Evolutionary conservation across 2,797 vertebrate species (phyloP), one percentile per base, ranked within the genome.

Genomic region (Galagoides demidoff): DNA sequence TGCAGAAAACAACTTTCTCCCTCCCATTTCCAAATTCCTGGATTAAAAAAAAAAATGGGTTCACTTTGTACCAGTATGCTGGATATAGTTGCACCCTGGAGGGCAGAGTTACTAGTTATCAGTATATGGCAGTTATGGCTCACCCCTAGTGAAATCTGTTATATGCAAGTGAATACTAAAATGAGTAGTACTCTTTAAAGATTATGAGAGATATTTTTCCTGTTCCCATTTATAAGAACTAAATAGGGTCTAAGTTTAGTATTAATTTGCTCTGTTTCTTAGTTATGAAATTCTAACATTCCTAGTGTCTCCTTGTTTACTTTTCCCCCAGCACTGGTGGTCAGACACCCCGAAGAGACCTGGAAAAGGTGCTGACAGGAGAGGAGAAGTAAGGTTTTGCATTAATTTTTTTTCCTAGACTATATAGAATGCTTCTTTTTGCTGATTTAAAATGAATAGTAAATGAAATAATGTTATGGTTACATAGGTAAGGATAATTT

Each of bases 311-410:
- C 52, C 22, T 3, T 89, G 0, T 63, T 90, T 95, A 45, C 34
- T 97, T 85, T 97, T 96, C 96, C 78, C 97, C 29, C 97, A 99
- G 99, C 82, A 99, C 99, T 11, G 99, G 99, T 78, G 99, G 99
- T 66, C 99, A 99, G 98, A 99, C 99, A 66, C 99, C 99, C 7
- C 99, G 99, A 22, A 99, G 99, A 92, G 99, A 99, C 97, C 98
- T 99, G 98, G 99, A 99, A 97, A 99, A 99, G 74, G 99, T 99
- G 98, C 98, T 99, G 95, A 99, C 99, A 1, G 99, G 99, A 96
- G 99, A 99, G 86, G 99, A 99, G 64, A 99, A 99, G 99, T 99
- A 98, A 98, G 99, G 97, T 77, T 89, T 64, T 16, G 31, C 52
- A 19, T 79, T 89, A 29, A n/a, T 66, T 90, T 96, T 68, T 66